Conservation (phyloP, 2,888 invertebrate genomes). For the Drosophila merina region DNA sequence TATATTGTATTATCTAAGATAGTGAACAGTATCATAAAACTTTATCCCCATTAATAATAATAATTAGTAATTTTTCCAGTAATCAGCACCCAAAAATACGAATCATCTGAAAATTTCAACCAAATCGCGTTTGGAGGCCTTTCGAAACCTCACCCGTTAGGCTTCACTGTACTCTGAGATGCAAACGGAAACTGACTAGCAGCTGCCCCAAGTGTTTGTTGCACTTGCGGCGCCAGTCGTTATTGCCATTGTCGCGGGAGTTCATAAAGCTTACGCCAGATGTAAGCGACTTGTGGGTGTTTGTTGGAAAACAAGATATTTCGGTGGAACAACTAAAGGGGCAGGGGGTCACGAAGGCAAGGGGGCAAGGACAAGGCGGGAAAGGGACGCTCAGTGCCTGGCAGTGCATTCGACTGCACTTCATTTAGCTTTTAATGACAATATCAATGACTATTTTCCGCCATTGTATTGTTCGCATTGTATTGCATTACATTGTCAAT, state of each 20-base stretch:
- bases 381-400: conserved; percentile 1
- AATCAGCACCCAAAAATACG: no score
- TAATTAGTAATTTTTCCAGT: no score
- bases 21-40: no score
- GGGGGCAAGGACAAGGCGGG: not conserved
- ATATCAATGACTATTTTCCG: conserved; percentile 76
- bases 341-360: not conserved
- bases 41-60: no score
- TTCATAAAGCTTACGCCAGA: conserved; percentile 65
- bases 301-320: conserved; percentile 5
- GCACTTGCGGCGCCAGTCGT: conserved; percentile 38
- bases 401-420: conserved; percentile 53
- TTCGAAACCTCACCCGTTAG: no score
- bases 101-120: no score
- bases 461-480: conserved; percentile 46
- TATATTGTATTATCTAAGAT: no score
- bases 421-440: conserved; percentile 77
- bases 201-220: conserved; percentile 29
- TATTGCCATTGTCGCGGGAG: conserved; percentile 49
- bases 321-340: not conserved
- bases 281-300: conserved; percentile 43
- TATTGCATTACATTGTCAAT: conserved; percentile 61
- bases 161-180: conserved; percentile 14
- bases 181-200: conserved; percentile 18
- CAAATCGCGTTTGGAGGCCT: no score